Evolutionary conservation across 2,113 vertebrate genomes (phyloP).

Genomic region (Eonycteris spelaea): DNA sequence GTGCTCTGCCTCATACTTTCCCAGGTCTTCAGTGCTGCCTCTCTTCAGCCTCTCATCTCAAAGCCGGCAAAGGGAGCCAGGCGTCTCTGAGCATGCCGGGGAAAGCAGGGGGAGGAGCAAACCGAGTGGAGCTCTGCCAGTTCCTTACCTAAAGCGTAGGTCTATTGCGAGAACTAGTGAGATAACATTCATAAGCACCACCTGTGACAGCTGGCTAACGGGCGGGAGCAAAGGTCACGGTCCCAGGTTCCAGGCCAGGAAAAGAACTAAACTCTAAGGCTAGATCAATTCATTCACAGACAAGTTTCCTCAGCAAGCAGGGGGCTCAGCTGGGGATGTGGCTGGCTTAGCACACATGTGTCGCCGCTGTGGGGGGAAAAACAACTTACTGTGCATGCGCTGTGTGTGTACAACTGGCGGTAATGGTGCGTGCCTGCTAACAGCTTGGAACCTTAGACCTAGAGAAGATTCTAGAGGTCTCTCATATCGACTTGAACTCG

Average conservation of each 20-base stretch:
- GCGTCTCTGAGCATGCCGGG: not conserved
- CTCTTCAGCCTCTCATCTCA: not conserved
- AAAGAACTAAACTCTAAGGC: not conserved
- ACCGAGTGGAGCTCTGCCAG: too few relatives aligned
- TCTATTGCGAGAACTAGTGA: not conserved
- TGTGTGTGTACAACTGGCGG: not conserved
- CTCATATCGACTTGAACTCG: not conserved
- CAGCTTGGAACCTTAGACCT: not conserved
- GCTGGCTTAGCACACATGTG: not conserved
- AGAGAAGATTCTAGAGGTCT: not conserved
- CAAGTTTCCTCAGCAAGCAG: not conserved
- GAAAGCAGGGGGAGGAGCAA: not conserved
- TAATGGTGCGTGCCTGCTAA: not conserved
- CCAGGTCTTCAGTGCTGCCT: not conserved
- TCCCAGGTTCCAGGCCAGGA: not conserved
- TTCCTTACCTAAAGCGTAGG: not conserved
- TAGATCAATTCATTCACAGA: not conserved
- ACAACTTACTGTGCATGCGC: not conserved
- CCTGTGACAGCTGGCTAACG: not conserved
- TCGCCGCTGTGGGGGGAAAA: too few relatives aligned
- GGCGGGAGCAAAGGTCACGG: not conserved
- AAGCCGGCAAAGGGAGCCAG: not conserved
- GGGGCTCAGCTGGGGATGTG: not conserved
- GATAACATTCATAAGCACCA: not conserved
- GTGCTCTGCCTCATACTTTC: too few relatives aligned